These are phyloP conservation scores for Mellilla xanthometata DNA, from an alignment of 2,888 invertebrate species.

Conservation along the genomic window DNA sequence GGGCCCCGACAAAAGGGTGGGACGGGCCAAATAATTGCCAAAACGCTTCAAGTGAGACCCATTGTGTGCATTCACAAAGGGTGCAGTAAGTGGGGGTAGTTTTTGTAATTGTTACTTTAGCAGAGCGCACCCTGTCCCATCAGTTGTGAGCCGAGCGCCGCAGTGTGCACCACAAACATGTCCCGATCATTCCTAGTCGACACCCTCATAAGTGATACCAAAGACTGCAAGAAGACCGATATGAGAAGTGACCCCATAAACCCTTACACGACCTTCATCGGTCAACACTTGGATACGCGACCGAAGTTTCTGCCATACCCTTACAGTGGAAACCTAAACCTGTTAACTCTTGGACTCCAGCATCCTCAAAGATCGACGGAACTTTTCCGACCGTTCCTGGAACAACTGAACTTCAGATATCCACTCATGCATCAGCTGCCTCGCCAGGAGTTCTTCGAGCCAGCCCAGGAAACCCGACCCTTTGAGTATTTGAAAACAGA, in stretches of 20 bases:
- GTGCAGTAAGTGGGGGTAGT: conserved; percentile 80
- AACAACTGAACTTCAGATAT: conserved; percentile 69
- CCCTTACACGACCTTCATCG: conserved; percentile 63
- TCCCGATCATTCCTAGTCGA: conserved; percentile 92
- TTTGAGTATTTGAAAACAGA: conserved; percentile 63
- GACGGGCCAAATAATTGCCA: conserved; percentile 80
- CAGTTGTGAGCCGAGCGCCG: conserved; percentile 60
- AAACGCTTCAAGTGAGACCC: conserved; percentile 79
- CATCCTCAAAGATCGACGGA: conserved; percentile 74
- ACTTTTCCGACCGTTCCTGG: conserved; percentile 73
- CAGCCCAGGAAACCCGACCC: conserved; percentile 47
- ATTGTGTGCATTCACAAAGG: conserved; percentile 80
- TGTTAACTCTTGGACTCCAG: conserved; percentile 85
- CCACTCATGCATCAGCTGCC: conserved; percentile 70
- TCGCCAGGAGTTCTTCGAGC: conserved; percentile 59
- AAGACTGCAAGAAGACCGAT: conserved; percentile 67
- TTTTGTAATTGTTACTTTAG: conserved; percentile 79
- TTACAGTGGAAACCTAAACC: conserved; percentile 84
- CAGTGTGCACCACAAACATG: conserved; percentile 71
- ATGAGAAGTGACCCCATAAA: conserved; percentile 64
- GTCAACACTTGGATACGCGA: conserved; percentile 57
- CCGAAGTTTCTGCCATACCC: conserved; percentile 83
- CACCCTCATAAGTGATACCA: conserved; percentile 87
- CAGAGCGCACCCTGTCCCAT: conserved; percentile 55
- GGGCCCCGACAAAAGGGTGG: conserved; percentile 80